A percentile compares a stretch with the other conserved stretches of the same genome.
Evolutionary conservation across 1,140 invertebrate genomes (phyloP).

Genomic region (Bradysia coprophila): DNA sequence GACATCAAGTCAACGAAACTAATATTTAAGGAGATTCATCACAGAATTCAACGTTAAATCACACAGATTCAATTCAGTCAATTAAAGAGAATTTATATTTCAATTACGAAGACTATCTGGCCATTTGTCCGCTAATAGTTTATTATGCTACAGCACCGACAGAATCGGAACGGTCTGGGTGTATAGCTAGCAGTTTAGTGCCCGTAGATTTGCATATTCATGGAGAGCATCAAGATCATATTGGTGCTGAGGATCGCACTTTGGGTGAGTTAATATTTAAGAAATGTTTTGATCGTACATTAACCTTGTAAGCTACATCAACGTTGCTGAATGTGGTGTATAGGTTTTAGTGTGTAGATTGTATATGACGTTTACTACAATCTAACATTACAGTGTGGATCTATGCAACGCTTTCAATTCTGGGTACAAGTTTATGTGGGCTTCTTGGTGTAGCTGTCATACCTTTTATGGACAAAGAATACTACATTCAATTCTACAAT

Average conservation of each 20-base stretch:
- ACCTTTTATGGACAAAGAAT: conserved; percentile 73
- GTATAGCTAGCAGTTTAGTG: conserved; percentile 20
- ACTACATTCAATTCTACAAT: conserved; percentile 83
- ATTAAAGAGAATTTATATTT: conserved; percentile 12
- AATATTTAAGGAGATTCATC: conserved; percentile 5
- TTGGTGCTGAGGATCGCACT: neutral
- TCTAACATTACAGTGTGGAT: conserved; percentile 49
- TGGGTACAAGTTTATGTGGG: conserved; percentile 69
- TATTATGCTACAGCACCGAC: conserved; percentile 37
- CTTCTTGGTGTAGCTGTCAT: conserved; percentile 68
- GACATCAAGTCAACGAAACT: neutral
- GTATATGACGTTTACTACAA: too few relatives aligned
- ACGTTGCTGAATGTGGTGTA: too few relatives aligned
- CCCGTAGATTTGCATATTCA: conserved; percentile 3
- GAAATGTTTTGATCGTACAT: too few relatives aligned
- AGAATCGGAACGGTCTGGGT: conserved; percentile 29
- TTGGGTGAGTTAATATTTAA: neutral
- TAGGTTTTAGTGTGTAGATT: too few relatives aligned
- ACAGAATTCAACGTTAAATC: conserved; percentile 1
- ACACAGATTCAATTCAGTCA: conserved; percentile 4
- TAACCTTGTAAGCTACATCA: too few relatives aligned
- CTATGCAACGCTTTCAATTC: conserved; percentile 59
- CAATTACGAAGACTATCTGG: conserved; percentile 20
- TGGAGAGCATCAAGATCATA: neutral
- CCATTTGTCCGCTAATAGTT: conserved; percentile 40